Conservation (phyloP, 2,113 vertebrate genomes). For the Rhinichthys klamathensis region DNA sequence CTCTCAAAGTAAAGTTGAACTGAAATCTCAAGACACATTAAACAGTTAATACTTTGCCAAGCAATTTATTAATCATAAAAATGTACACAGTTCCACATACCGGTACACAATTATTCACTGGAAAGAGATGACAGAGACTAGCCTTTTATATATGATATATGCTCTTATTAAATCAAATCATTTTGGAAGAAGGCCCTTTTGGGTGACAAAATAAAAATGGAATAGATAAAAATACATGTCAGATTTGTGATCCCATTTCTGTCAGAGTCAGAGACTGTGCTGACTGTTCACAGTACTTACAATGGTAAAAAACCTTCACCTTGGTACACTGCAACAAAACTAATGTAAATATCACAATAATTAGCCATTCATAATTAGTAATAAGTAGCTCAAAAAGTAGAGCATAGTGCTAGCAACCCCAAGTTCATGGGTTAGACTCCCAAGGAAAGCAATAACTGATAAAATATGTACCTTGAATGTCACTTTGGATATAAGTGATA, state of each 20-base stretch:
- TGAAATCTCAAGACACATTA: background rate
- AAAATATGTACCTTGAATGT: background rate
- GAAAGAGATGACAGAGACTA: background rate
- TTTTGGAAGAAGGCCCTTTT: background rate
- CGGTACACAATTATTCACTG: background rate
- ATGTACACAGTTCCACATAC: background rate
- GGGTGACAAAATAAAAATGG: background rate
- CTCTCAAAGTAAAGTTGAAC: background rate
- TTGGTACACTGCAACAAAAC: background rate
- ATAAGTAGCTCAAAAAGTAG: background rate
- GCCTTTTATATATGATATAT: no score
- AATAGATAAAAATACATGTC: background rate
- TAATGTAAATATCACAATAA: background rate
- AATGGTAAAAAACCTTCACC: background rate
- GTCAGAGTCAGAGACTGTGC: background rate
- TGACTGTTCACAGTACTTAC: background rate
- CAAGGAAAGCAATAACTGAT: background rate
- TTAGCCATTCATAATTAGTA: background rate
- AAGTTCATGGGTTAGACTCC: background rate
- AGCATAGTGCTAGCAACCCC: background rate
- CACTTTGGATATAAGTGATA: background rate
- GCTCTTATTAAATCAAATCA: background rate
- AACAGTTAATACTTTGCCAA: background rate
- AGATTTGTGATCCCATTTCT: background rate
- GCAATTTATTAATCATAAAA: background rate